Evolutionary conservation across 2,888 invertebrate genomes (phyloP).

Genomic region (Hyles lineata): DNA sequence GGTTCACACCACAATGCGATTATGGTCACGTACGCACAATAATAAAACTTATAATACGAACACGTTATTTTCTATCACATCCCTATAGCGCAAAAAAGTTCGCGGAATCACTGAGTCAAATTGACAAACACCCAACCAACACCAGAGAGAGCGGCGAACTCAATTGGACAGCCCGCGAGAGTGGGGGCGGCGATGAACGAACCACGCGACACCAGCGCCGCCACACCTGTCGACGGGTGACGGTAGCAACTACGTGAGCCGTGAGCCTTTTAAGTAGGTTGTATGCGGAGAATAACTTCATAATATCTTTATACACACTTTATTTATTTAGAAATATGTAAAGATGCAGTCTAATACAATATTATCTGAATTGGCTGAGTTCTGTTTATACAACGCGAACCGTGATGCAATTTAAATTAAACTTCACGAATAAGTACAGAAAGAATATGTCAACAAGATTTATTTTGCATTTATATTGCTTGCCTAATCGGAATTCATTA

Average conservation of each 20-base stretch:
- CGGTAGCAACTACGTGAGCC: slow-evolving; percentile 46
- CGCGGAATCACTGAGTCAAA: slow-evolving; percentile 57
- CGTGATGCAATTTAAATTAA: slow-evolving; percentile 41
- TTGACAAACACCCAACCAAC: slow-evolving; percentile 43
- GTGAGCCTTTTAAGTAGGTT: not conserved
- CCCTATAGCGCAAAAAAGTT: slow-evolving; percentile 64
- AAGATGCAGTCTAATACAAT: not conserved
- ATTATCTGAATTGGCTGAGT: not conserved
- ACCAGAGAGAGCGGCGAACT: slow-evolving; percentile 64
- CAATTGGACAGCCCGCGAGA: slow-evolving; percentile 55
- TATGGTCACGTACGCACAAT: slow-evolving; percentile 34
- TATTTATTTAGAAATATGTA: not conserved
- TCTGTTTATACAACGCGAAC: not conserved
- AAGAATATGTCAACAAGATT: slow-evolving; percentile 54
- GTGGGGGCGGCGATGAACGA: slow-evolving; percentile 49
- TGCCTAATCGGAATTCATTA: slow-evolving; percentile 48
- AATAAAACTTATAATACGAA: slow-evolving; percentile 37
- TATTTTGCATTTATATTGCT: slow-evolving; percentile 48
- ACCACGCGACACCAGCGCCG: slow-evolving; percentile 56
- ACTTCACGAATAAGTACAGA: slow-evolving; percentile 48
- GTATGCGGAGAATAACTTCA: slow-evolving; percentile 39
- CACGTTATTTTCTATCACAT: slow-evolving; percentile 47
- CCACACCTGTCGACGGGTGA: slow-evolving; percentile 64
- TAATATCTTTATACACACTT: not conserved
- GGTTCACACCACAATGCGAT: slow-evolving; percentile 48